phyloP scores from a whole-genome alignment of 2,888 invertebrate genomes.

The Carcina quercana region DNA sequence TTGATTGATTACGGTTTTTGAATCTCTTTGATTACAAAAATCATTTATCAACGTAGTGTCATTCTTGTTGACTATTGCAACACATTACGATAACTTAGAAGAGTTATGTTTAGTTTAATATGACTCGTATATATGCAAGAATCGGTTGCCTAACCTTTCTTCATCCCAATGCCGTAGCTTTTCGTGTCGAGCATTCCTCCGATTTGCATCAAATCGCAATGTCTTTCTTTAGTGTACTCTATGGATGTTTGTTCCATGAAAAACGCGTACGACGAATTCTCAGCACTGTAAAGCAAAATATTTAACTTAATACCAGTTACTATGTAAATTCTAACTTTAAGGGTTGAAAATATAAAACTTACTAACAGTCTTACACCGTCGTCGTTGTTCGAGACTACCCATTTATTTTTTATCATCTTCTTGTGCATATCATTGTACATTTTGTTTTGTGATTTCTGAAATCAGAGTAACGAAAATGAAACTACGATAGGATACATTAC shows the following conservation, averaged over 20 bases:
- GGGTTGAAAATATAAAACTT: too few relatives aligned
- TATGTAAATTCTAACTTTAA: too few relatives aligned
- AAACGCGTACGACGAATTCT: slow-evolving; percentile 81
- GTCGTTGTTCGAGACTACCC: slow-evolving; percentile 72
- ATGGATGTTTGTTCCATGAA: slow-evolving; percentile 93
- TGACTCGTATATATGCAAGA: too few relatives aligned
- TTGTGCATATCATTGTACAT: slow-evolving; percentile 84
- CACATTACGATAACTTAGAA: too few relatives aligned
- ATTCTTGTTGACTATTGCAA: too few relatives aligned
- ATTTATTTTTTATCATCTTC: slow-evolving; percentile 79
- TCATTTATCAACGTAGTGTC: too few relatives aligned
- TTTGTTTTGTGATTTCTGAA: slow-evolving; percentile 80
- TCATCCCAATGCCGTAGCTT: slow-evolving; percentile 92
- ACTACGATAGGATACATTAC: too few relatives aligned
- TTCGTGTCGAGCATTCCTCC: slow-evolving; percentile 86
- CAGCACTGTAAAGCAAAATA: slow-evolving; percentile 62
- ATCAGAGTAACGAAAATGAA: too few relatives aligned
- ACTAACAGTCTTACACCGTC: slow-evolving; percentile 75
- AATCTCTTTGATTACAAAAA: too few relatives aligned
- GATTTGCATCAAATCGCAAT: slow-evolving; percentile 82
- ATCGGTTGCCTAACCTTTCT: slow-evolving; percentile 78
- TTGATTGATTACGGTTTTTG: too few relatives aligned
- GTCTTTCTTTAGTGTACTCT: slow-evolving; percentile 85
- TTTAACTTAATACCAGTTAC: slow-evolving; percentile 2
- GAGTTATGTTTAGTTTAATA: too few relatives aligned